Conservation (phyloP, 2,888 invertebrate species). For the Melanostoma mellinum region DNA sequence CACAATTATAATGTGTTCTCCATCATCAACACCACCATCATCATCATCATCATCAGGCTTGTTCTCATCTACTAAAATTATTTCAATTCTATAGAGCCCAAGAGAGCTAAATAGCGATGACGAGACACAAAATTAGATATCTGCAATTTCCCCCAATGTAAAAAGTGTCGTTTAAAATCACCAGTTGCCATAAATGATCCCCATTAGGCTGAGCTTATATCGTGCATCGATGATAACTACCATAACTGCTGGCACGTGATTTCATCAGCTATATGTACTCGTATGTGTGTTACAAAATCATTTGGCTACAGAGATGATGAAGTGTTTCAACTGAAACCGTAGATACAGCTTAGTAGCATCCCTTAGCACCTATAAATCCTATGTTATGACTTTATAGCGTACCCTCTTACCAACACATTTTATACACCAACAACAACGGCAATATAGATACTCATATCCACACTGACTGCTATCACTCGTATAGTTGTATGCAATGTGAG, state of each 20-base stretch:
- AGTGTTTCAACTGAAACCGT: constrained; percentile 27
- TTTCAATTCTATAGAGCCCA: background rate
- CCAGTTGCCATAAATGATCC: constrained; percentile 38
- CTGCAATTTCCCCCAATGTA: constrained; percentile 16
- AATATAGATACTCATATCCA: background rate
- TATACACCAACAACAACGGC: constrained; percentile 19
- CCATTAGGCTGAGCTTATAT: constrained; percentile 30
- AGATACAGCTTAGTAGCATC: constrained; percentile 21
- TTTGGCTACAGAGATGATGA: constrained; percentile 24
- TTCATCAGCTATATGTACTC: constrained; percentile 10
- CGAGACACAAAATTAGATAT: constrained; percentile 15
- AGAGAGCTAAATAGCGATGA: constrained; percentile 5
- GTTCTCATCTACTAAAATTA: no score
- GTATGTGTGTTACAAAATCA: constrained; percentile 11
- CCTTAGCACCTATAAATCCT: constrained; percentile 22
- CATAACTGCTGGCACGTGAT: constrained; percentile 3
- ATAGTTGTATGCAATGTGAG: constrained; percentile 1
- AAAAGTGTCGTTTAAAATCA: constrained; percentile 27
- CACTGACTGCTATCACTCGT: background rate
- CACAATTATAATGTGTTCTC: no score
- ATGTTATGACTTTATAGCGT: constrained; percentile 36
- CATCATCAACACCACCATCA: no score
- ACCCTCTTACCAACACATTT: constrained; percentile 35
- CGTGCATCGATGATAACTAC: constrained; percentile 24
- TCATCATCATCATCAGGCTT: no score